Evolutionary conservation across 2,888 invertebrate genomes (phyloP).

Genomic region (Zygothrica quintamaculata): DNA sequence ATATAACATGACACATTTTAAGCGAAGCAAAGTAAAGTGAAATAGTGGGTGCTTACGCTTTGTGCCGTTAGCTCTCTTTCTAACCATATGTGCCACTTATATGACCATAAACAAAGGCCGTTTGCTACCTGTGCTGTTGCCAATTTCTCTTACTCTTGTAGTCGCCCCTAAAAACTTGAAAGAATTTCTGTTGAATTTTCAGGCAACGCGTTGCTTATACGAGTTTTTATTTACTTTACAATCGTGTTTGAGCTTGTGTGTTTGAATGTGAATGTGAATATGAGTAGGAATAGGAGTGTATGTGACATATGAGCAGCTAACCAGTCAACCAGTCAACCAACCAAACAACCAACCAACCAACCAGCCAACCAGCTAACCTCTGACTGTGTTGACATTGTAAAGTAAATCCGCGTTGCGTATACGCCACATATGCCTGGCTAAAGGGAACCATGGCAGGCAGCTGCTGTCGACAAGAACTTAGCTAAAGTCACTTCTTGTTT

Average conservation of each 20-base stretch:
- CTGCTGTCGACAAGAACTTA: slow-evolving; percentile 36
- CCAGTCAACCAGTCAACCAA: background rate
- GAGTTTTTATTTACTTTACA: slow-evolving; percentile 58
- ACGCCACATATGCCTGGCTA: slow-evolving; percentile 56
- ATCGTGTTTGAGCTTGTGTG: slow-evolving; percentile 29
- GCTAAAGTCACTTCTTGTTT: slow-evolving; percentile 49
- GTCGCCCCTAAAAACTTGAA: slow-evolving; percentile 40
- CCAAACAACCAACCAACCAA: background rate
- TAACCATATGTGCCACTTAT: slow-evolving; percentile 6
- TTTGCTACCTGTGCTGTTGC: slow-evolving; percentile 39
- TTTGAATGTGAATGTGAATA: background rate
- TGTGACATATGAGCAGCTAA: slow-evolving; percentile 47
- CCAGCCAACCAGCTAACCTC: slow-evolving; percentile 34
- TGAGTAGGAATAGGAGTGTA: slow-evolving; percentile 4
- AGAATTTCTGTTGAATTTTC: slow-evolving; percentile 39
- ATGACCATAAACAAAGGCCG: slow-evolving; percentile 49
- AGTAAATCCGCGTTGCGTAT: slow-evolving; percentile 68
- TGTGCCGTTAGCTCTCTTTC: background rate
- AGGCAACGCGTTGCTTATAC: slow-evolving; percentile 19
- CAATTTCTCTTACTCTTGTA: slow-evolving; percentile 10
- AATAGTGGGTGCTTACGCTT: slow-evolving; percentile 47
- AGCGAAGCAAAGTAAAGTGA: slow-evolving; percentile 57
- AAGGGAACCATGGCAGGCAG: slow-evolving; percentile 8
- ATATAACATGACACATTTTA: slow-evolving; percentile 71
- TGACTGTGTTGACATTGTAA: slow-evolving; percentile 64